phyloP scores from a whole-genome alignment of 2,113 vertebrate species.

The Datnioides undecimradiatus region DNA sequence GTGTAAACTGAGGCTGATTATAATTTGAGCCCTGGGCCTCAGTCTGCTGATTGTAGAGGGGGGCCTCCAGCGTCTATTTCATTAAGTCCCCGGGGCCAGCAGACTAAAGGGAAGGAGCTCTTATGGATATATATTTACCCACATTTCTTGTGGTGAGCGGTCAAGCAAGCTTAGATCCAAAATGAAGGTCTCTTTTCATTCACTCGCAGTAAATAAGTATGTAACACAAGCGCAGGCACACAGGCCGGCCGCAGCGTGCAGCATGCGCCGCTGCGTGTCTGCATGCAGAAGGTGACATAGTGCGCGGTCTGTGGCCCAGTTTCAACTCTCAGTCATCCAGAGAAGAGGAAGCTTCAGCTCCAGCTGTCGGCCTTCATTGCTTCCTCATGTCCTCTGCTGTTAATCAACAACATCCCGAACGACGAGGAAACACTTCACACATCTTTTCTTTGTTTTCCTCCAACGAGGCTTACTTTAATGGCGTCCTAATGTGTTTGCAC shows the following conservation, averaged over 20 bases:
- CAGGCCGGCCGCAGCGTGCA: slow-evolving; percentile 16
- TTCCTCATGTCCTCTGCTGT: slow-evolving; percentile 41
- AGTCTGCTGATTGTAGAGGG: slow-evolving; percentile 69
- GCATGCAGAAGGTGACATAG: slow-evolving; percentile 49
- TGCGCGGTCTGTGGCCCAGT: not conserved
- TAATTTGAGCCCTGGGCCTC: slow-evolving; percentile 78
- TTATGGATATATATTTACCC: slow-evolving; percentile 75
- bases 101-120: slow-evolving; percentile 48
- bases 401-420: slow-evolving; percentile 34
- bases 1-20: slow-evolving; percentile 84
- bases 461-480: slow-evolving; percentile 15
- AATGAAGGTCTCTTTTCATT: slow-evolving; percentile 58
- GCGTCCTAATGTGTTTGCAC: slow-evolving; percentile 55
- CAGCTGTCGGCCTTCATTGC: not conserved
- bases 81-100: slow-evolving; percentile 69
- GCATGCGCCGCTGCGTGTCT: not conserved
- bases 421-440: slow-evolving; percentile 8
- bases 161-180: slow-evolving; percentile 59
- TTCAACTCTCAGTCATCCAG: not conserved
- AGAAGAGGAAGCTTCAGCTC: slow-evolving; percentile 6
- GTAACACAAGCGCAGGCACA: slow-evolving; percentile 39
- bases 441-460: slow-evolving; percentile 17
- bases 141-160: slow-evolving; percentile 77
- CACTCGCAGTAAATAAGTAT: slow-evolving; percentile 63
- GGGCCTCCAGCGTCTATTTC: slow-evolving; percentile 68